Conservation (phyloP, 2,888 invertebrate species). For the Lepidonotus clava region DNA sequence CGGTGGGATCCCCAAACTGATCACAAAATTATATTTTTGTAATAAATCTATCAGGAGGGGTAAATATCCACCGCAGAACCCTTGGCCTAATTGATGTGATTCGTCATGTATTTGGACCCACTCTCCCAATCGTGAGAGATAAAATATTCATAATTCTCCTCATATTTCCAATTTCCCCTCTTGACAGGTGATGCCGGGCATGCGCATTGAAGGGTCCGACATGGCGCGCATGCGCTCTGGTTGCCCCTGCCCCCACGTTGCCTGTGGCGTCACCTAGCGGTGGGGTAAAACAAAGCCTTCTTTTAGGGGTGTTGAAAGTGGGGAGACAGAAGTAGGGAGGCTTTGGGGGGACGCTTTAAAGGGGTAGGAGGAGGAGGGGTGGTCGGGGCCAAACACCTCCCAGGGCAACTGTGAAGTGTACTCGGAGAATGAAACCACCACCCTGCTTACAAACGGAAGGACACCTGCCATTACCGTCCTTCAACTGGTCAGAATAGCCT, state of each 20-base stretch:
- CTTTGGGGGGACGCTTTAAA: not conserved
- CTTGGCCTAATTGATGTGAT: constrained; percentile 31
- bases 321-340: too few species aligned
- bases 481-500: too few species aligned
- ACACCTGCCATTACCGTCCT: constrained; percentile 1
- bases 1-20: not conserved
- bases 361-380: not conserved
- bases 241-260: not conserved
- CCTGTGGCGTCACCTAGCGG: too few species aligned
- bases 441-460: not conserved
- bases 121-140: not conserved
- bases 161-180: constrained; percentile 13
- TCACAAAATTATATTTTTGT: not conserved
- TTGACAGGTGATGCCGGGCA: constrained; percentile 30
- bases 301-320: too few species aligned
- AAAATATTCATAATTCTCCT: constrained; percentile 31
- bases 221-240: not conserved
- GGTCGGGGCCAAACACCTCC: not conserved
- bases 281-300: too few species aligned
- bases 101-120: constrained; percentile 25
- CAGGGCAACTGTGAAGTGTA: not conserved
- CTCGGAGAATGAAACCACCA: not conserved
- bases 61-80: not conserved
- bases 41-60: not conserved
- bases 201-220: not conserved